Base-by-base conservation (phyloP, 1,140 invertebrate species). In the Hetaerina americana region DNA sequence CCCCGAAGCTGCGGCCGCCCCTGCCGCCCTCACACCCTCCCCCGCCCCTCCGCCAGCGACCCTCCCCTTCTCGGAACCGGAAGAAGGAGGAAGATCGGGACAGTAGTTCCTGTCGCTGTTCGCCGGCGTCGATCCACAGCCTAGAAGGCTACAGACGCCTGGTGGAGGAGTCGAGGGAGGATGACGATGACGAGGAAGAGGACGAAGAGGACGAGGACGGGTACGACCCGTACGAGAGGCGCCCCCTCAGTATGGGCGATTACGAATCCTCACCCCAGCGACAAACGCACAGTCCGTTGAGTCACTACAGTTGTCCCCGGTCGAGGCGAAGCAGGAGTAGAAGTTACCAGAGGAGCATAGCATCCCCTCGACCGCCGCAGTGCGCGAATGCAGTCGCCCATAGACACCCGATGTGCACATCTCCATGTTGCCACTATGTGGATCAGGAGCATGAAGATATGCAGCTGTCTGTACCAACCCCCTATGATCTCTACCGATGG, bases 401-500 rank as follows among this genome's bases (percentile, higher is more conserved):
- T 57, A 57, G 40, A n/a, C 40, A 57, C 22, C 40, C 40, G 15
- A 57, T 57, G 40, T 57, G 40, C 40, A 57, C 40, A 57, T 57
- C 40, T 1, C 68, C 68, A 3, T 69, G 68, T 28, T 69, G 68
- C n/a, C 68, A 69, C 28, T 69, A 69, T 27, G 40, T 12, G 10
- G 40, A 57, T 27, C 68, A 69, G 26, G 68, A 69, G 68, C 40
- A 57, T 57, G 40, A 57, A 18, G 40, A 57, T 12, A 57, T 57
- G 40, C 40, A 57, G 40, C 40, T 57, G 40, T 57, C 40, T n/a
- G 15, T 69, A 22, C 70, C 70, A 24, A 26, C 70, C 8, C 70
- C 70, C 1, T 70, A 70, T 66, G 70, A 70, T 26, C 12, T 49
- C 28, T 70, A 26, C 70, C 27, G 70, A 1, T 70, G 70, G 70